A percentile compares a stretch with the other conserved stretches of the same genome.
Conservation (phyloP, 2,888 invertebrate genomes). For the Caenorhabditis drosophilae region DNA sequence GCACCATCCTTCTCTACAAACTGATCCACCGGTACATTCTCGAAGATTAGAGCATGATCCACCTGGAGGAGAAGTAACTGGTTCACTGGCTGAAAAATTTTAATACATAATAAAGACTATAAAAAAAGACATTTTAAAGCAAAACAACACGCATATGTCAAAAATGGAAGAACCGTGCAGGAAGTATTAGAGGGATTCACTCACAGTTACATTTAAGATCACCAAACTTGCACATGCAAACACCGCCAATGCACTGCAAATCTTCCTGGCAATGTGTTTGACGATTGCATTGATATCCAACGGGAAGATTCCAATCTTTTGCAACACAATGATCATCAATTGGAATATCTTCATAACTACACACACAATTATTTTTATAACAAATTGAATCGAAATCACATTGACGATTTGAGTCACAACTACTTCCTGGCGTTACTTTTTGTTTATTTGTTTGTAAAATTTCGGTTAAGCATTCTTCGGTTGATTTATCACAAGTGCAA, state of each 20-base stretch:
- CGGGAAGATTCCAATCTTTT: slow-evolving; percentile 34
- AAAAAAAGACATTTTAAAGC: not conserved
- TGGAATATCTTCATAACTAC: slow-evolving; percentile 44
- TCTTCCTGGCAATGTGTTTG: slow-evolving; percentile 42
- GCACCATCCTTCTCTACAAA: slow-evolving; percentile 63
- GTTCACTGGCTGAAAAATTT: slow-evolving; percentile 52
- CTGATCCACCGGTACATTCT: slow-evolving; percentile 62
- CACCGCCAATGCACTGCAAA: slow-evolving; percentile 48
- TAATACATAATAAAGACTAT: not conserved
- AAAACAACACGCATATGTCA: slow-evolving; percentile 1
- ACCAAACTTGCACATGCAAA: slow-evolving; percentile 54
- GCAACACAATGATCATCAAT: slow-evolving; percentile 42
- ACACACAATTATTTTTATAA: slow-evolving; percentile 43
- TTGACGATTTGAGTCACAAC: slow-evolving; percentile 28
- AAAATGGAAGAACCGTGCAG: slow-evolving; percentile 6
- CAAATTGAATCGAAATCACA: slow-evolving; percentile 46
- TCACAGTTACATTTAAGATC: slow-evolving; percentile 45
- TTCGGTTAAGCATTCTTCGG: slow-evolving; percentile 21
- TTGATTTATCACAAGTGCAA: slow-evolving; percentile 38
- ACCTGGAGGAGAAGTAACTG: slow-evolving; percentile 64
- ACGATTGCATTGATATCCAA: slow-evolving; percentile 42
- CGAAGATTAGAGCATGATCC: slow-evolving; percentile 63
- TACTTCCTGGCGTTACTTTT: slow-evolving; percentile 18
- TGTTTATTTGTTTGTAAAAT: slow-evolving; percentile 2
- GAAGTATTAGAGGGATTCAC: too few relatives aligned